Base-by-base conservation (phyloP, 2,888 invertebrate species). In the Ferrisia virgata region DNA sequence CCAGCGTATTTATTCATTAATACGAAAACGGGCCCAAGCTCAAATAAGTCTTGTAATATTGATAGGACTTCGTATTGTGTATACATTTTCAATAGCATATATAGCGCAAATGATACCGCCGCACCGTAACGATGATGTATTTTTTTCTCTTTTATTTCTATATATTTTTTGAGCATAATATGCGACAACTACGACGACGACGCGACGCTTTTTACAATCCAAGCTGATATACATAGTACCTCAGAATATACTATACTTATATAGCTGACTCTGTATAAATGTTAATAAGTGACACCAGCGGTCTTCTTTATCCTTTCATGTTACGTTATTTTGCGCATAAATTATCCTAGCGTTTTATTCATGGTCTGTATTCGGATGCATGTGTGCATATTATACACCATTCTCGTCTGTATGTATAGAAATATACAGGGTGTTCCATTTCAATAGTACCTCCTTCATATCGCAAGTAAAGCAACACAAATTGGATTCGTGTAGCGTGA, bases 51-150 rank as follows among this genome's bases (percentile, higher is more conserved):
- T 33, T 76, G 33, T 76, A 76, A 76, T 76, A 76, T 76, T 76
- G 36, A 76, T 76, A 76, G 72, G 72, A 76, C 72, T 36, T 36
- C 72, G 72, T 33, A 72, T 72, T 72, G 72, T 72, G 33, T 72
- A 33, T 33, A n/a, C n/a, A 47, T 47, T 47, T 58, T 58, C 58
- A 58, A 58, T 58, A 58, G 58, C 58, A 5, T n/a, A n/a, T n/a
- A n/a, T 5, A 11, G 43, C 36, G 8, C 5, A 36, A 8, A 8
- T 36, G 47, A 15, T 2, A n/a, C 47, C 47, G 6, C n/a, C 1
- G 47, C 6, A 47, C n/a, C n/a, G n/a, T n/a, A n/a, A n/a, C n/a
- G n/a, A n/a, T n/a, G n/a, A n/a, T n/a, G n/a, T n/a, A n/a, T n/a
- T n/a, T n/a, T n/a, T n/a, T n/a, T n/a, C n/a, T n/a, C n/a, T n/a